These are phyloP conservation scores for Zelleria hepariella DNA, from an alignment of 2,888 invertebrate genomes.

Conservation along the genomic window DNA sequence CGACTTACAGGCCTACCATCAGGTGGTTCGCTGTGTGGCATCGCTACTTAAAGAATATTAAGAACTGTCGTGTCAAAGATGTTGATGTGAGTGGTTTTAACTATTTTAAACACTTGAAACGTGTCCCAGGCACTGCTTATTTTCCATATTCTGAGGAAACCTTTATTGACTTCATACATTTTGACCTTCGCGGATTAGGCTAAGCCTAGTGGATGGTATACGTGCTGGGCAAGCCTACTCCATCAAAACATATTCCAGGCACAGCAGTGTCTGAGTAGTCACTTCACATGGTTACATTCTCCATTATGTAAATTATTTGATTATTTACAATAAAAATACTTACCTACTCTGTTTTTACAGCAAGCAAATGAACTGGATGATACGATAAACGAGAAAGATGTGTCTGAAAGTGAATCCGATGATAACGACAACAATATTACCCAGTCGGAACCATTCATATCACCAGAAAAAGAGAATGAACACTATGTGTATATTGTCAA, in stretches of 20 bases:
- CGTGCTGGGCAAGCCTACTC: no score
- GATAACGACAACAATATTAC: neutral
- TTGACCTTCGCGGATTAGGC: no score
- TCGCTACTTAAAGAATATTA: neutral
- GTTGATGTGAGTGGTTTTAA: neutral
- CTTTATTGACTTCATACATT: no score
- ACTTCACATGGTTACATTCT: no score
- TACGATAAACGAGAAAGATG: neutral
- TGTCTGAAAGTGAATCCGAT: neutral
- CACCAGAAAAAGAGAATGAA: neutral
- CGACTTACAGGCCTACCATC: conserved; percentile 34
- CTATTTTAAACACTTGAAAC: no score
- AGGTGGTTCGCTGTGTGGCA: conserved; percentile 49
- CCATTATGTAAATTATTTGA: no score
- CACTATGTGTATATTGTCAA: neutral
- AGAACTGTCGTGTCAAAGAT: neutral
- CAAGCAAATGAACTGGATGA: neutral
- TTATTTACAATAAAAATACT: no score
- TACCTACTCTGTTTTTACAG: neutral
- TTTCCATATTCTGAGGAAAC: no score
- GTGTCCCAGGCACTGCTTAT: no score
- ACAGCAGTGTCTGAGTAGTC: no score
- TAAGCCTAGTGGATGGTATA: no score
- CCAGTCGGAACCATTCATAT: neutral
- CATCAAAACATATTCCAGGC: no score